A percentile compares a stretch with the other conserved stretches of the same genome.
phyloP scores from a whole-genome alignment of 2,888 invertebrate species.

The Trissolcus japonicus region DNA sequence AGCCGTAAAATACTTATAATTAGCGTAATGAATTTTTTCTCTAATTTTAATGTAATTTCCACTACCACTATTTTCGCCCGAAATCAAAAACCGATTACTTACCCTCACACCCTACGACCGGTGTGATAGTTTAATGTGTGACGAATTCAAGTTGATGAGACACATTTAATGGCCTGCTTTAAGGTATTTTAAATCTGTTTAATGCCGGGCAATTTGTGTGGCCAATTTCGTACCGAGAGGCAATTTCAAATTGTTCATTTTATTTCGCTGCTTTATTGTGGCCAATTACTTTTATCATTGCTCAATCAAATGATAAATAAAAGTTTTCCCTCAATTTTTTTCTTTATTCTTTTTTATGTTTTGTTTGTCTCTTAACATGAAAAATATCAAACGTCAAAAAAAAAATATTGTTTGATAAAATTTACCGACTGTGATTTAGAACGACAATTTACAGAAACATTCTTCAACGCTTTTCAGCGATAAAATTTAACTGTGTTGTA shows the following conservation, averaged over 20 bases:
- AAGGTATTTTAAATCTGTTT: constrained; percentile 54
- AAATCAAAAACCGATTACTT: constrained; percentile 25
- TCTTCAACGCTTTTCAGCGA: constrained; percentile 30
- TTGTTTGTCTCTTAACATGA: too few relatives aligned
- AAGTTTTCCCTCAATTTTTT: not conserved
- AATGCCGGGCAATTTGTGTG: constrained; percentile 45
- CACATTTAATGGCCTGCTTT: constrained; percentile 39
- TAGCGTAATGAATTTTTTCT: not conserved
- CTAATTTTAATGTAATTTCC: not conserved
- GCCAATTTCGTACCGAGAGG: constrained; percentile 8
- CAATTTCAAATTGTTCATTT: constrained; percentile 33
- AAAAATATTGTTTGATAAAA: too few relatives aligned
- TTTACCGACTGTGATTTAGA: constrained; percentile 8
- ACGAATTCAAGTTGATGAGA: constrained; percentile 32
- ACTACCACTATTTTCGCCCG: not conserved
- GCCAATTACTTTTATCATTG: constrained; percentile 8
- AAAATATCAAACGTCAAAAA: too few relatives aligned
- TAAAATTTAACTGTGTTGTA: constrained; percentile 51
- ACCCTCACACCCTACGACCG: constrained; percentile 18
- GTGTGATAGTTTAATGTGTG: constrained; percentile 18
- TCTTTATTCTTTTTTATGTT: too few relatives aligned
- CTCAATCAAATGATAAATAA: constrained; percentile 7
- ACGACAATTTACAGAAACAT: constrained; percentile 29
- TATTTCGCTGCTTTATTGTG: constrained; percentile 16
- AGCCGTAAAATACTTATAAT: not conserved